Evolutionary conservation across 2,888 invertebrate species (phyloP), one percentile per base, ranked within the genome.

Genomic region (Pheosia tremula): DNA sequence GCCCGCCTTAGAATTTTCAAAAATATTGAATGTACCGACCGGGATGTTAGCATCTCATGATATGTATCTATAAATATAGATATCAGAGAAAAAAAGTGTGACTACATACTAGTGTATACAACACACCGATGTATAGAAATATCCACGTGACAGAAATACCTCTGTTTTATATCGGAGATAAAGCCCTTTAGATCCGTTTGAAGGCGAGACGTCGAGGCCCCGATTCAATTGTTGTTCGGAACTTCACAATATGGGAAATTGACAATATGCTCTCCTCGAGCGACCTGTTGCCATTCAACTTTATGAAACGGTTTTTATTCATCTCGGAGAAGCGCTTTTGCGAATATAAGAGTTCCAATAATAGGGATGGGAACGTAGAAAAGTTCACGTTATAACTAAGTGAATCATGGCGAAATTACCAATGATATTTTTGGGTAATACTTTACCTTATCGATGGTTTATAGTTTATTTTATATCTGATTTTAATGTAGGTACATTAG

Each of bases 221-320:
- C 76, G 75, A 79, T 77, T 79, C 85, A 78, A 87, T 86, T 85
- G 87, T 83, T 81, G 82, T 81, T 81, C 69, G 70, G 76, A 83
- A 83, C 78, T 85, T 78, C 78, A 82, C 83, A 83, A 83, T 82
- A 83, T 81, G 75, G 83, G 82, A 84, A 83, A 86, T 87, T 83
- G 87, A 83, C 85, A 85, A 85, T 83, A 81, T 80, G 77, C 81
- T 75, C 76, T 77, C 76, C 72, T 78, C 71, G 64, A 78, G 64
- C 70, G 75, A 87, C 86, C 86, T 87, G 87, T 87, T 87, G 86
- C 84, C 62, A 76, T 63, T 62, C 67, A 73, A 75, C 73, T 81
- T 78, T 78, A 74, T 79, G 72, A 78, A 75, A 72, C 72, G 69
- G 60, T 71, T 76, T 54, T 76, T 75, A 75, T 75, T 74, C 64